Percentiles rank a stretch among this genome's conserved stretches.
These are phyloP conservation scores for Punctoribates punctum DNA, from an alignment of 2,888 invertebrate genomes.

Conservation along the genomic window DNA sequence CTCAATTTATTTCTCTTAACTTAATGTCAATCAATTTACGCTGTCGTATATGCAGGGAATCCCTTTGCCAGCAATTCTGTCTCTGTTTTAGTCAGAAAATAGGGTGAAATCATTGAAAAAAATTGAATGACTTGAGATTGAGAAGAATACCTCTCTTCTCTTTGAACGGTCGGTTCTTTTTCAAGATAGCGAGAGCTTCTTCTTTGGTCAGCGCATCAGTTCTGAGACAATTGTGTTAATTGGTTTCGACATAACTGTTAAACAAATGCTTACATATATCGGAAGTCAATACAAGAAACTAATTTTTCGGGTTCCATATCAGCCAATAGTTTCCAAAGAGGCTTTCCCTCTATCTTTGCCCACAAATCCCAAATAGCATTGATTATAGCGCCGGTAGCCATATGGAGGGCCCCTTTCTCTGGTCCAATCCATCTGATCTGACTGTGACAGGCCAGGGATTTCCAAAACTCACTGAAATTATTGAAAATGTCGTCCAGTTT, in stretches of 20 bases:
- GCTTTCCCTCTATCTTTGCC: slow-evolving; percentile 77
- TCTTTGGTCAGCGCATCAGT: slow-evolving; percentile 75
- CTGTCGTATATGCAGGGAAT: slow-evolving; percentile 82
- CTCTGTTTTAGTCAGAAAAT: slow-evolving; percentile 15
- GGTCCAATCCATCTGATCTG: slow-evolving; percentile 92
- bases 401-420: slow-evolving; percentile 82
- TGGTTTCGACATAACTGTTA: neutral
- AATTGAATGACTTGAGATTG: neutral
- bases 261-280: slow-evolving; percentile 61
- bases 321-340: slow-evolving; percentile 76
- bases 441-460: slow-evolving; percentile 74
- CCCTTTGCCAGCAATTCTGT: slow-evolving; percentile 63
- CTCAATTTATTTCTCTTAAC: too few species aligned
- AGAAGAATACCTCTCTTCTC: slow-evolving; percentile 54
- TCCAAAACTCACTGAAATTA: slow-evolving; percentile 75
- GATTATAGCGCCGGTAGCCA: slow-evolving; percentile 81
- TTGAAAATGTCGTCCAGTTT: slow-evolving; percentile 66
- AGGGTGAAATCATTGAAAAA: neutral
- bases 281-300: slow-evolving; percentile 80
- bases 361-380: slow-evolving; percentile 90
- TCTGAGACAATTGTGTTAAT: slow-evolving; percentile 58
- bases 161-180: slow-evolving; percentile 61
- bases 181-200: slow-evolving; percentile 70
- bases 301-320: slow-evolving; percentile 80
- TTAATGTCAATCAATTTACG: neutral